phyloP scores from a whole-genome alignment of 2,888 invertebrate genomes.

The Meliscaeva auricollis region DNA sequence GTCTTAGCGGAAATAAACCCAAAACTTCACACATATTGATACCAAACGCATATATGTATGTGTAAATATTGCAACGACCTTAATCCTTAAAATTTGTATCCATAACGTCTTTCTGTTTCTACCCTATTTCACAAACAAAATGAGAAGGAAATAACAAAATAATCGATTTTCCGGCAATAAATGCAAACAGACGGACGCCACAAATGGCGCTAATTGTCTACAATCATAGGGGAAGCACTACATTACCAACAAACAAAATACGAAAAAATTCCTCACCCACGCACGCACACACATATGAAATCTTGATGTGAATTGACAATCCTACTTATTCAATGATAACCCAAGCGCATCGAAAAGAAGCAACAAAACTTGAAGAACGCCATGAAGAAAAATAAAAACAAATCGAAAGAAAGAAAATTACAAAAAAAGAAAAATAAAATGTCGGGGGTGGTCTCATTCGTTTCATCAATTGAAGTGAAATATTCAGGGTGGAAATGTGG shows the following conservation, averaged over 20 bases:
- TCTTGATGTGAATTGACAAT: conserved; percentile 15
- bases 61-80: not conserved
- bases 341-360: conserved; percentile 17
- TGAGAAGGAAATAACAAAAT: not conserved
- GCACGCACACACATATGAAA: not conserved
- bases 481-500: conserved; percentile 42
- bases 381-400: conserved; percentile 4
- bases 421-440: conserved; percentile 13
- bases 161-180: conserved; percentile 50
- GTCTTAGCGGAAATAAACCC: too few species aligned
- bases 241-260: not conserved
- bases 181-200: conserved; percentile 10
- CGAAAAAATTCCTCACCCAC: not conserved
- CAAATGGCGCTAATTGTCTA: conserved; percentile 41
- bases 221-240: not conserved
- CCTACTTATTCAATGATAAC: not conserved
- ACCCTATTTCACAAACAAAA: not conserved
- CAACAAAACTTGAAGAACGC: conserved; percentile 11
- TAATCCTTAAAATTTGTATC: not conserved
- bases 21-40: too few species aligned
- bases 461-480: conserved; percentile 15
- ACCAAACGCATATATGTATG: not conserved
- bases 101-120: not conserved
- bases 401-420: conserved; percentile 9
- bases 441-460: conserved; percentile 8